phyloP scores from a whole-genome alignment of 2,113 vertebrate species.

The Pomatostomus ruficeps region DNA sequence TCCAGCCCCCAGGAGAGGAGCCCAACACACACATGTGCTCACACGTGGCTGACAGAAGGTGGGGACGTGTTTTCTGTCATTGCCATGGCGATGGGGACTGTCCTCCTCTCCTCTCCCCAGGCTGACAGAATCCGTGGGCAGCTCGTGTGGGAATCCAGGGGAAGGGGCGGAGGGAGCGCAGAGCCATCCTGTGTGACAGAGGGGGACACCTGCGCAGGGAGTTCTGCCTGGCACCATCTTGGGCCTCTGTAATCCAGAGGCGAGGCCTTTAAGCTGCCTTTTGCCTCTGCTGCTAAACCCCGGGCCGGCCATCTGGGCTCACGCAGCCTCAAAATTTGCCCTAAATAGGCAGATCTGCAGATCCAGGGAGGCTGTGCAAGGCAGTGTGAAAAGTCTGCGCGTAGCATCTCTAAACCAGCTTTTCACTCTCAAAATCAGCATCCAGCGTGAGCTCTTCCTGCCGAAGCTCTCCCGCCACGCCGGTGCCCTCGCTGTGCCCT shows the following conservation, averaged over 20 bases:
- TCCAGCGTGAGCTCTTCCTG: neutral
- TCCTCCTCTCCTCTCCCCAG: neutral
- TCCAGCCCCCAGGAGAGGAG: neutral
- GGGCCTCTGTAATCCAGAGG: neutral
- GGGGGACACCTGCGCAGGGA: neutral
- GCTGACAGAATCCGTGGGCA: neutral
- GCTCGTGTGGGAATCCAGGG: neutral
- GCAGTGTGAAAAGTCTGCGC: neutral
- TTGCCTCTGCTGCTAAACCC: neutral
- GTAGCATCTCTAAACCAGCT: neutral
- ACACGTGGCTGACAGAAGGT: conserved; percentile 24
- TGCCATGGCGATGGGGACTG: conserved; percentile 12
- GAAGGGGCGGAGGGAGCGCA: neutral
- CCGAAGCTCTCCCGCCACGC: neutral
- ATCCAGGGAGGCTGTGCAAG: neutral
- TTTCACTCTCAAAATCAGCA: neutral
- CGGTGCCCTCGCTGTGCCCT: neutral
- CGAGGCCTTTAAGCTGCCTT: neutral
- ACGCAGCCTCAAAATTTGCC: neutral
- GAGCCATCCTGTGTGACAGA: neutral
- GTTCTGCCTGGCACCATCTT: neutral
- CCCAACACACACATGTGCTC: neutral
- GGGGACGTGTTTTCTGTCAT: neutral
- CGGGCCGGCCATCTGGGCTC: neutral
- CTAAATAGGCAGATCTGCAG: neutral